These are phyloP conservation scores for Euspilapteryx auroguttella DNA, from an alignment of 2,888 invertebrate species.

Conservation along the genomic window DNA sequence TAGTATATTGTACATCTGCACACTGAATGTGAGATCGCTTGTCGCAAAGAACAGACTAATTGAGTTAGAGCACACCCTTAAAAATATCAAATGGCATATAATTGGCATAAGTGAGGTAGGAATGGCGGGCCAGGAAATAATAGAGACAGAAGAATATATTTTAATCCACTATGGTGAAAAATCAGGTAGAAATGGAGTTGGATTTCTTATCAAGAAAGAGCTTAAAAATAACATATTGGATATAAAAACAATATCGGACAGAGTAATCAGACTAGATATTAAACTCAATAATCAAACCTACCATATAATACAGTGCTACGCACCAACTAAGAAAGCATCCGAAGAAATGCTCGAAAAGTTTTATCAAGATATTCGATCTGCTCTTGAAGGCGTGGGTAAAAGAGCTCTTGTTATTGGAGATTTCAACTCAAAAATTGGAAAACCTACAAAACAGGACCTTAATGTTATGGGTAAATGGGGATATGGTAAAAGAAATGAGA, in stretches of 20 bases:
- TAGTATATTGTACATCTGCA: background rate
- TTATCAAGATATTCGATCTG: no score
- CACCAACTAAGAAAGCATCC: background rate
- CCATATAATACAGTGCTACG: background rate
- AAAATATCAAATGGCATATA: background rate
- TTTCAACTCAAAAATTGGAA: conserved; percentile 3
- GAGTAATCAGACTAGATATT: background rate
- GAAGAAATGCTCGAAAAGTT: background rate
- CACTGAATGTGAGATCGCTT: background rate
- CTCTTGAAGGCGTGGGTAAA: background rate
- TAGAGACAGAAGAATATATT: background rate
- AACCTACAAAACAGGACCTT: background rate
- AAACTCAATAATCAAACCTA: background rate
- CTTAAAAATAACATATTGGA: no score
- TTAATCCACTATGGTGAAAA: background rate
- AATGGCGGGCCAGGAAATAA: background rate
- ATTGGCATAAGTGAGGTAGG: background rate
- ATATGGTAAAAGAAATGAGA: conserved; percentile 8
- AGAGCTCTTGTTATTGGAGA: background rate
- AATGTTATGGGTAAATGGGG: background rate
- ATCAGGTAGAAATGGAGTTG: background rate
- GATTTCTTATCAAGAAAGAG: background rate
- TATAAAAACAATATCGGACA: no score
- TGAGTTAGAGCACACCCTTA: background rate
- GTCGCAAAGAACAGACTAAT: background rate